phyloP scores from a whole-genome alignment of 37 sponge, comb jelly and placozoan genomes.

The Diacarnus erythraeanus region DNA sequence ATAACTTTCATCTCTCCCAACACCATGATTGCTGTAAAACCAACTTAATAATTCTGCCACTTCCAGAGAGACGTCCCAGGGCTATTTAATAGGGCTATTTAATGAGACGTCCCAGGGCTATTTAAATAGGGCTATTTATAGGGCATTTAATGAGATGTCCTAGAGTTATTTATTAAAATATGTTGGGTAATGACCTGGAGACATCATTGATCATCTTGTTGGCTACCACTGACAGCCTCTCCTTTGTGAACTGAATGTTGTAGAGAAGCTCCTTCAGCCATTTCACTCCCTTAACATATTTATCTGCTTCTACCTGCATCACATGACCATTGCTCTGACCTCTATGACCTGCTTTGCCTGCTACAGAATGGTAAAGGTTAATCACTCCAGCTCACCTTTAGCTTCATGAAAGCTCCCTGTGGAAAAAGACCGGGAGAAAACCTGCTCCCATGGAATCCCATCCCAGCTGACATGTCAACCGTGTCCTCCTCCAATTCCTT shows the following conservation, averaged over 20 bases:
- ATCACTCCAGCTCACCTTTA: constrained; percentile 46
- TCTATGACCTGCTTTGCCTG: not conserved
- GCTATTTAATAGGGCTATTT: no score
- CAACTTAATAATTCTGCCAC: no score
- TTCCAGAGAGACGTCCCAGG: no score
- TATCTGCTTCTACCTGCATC: constrained; percentile 63
- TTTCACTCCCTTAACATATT: constrained; percentile 71
- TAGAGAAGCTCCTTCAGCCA: constrained; percentile 73
- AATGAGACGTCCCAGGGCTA: no score
- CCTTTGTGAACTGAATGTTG: constrained; percentile 55
- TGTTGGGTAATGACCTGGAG: constrained; percentile 25
- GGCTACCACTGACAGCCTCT: constrained; percentile 59
- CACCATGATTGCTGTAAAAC: no score
- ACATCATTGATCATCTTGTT: constrained; percentile 82
- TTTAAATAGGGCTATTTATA: no score
- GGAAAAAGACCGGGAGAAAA: constrained; percentile 42
- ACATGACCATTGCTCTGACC: not conserved
- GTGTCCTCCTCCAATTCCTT: constrained; percentile 71
- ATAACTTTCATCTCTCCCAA: no score
- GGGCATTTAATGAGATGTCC: no score
- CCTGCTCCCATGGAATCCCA: constrained; percentile 38
- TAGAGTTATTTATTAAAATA: no score
- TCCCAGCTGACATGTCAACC: constrained; percentile 13
- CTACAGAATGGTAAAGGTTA: not conserved
- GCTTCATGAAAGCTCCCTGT: constrained; percentile 38